Base-by-base conservation (phyloP, 1,140 invertebrate species). In the Zaprionus ghesquierei region DNA sequence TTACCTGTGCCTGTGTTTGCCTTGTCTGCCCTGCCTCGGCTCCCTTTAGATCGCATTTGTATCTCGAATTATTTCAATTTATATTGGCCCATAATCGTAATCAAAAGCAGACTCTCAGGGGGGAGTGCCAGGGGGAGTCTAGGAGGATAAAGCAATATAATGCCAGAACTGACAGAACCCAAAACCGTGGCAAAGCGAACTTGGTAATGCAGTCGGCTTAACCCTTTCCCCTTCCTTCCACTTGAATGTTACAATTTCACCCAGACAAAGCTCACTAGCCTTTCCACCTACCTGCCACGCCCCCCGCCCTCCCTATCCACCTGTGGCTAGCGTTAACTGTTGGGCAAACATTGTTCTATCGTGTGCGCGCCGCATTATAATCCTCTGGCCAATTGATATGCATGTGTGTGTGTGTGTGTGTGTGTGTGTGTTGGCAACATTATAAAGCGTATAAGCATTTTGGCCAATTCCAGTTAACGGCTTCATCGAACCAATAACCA, bases 391-490 rank as follows among this genome's bases (percentile, higher is more conserved):
- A 27, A 62, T 51, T 51, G 49, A 62, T 62, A 60, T 68, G 46
- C 66, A 53, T 27, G 46, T n/a, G n/a, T n/a, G n/a, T n/a, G n/a
- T n/a, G n/a, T n/a, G n/a, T n/a, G n/a, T n/a, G n/a, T n/a, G n/a
- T n/a, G n/a, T n/a, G n/a, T n/a, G n/a, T 50, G 12, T 23, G 13
- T 15, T 61, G 27, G 44, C 44, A 27, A 12, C 33, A 60, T 60
- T 60, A 49, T 31, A 31, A 49, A 60, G 38, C 27, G 44, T 31
- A 72, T 65, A 65, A 65, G 54, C 63, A 61, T 68, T 68, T 68
- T 68, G 31, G 15, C 56, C 69, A 72, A 73, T 61, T 60, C 56
- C 56, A 73, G 33, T 73, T 60, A 66, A 58, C 35, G 53, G 58
- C 35, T 20, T 58, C 22, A 41, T 29, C 25, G 44, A 68, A 53